A percentile compares a stretch with the other conserved stretches of the same genome.
These are phyloP conservation scores for Gastrophryne carolinensis DNA, from an alignment of 2,797 vertebrate species.

Conservation along the genomic window DNA sequence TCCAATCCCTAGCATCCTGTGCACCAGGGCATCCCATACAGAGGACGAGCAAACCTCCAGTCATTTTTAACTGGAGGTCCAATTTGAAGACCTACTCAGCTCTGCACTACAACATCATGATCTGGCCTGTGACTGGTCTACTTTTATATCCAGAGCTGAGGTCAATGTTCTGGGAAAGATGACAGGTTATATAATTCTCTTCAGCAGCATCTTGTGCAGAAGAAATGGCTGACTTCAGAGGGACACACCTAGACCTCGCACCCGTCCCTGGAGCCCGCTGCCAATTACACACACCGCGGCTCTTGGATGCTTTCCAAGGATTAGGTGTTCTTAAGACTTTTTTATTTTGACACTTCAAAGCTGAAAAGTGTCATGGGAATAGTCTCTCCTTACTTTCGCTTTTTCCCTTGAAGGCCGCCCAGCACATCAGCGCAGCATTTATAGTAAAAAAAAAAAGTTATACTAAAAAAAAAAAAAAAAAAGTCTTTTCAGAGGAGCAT, in stretches of 20 bases:
- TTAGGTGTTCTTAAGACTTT: slow-evolving; percentile 88
- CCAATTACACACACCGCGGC: slow-evolving; percentile 79
- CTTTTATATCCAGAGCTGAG: neutral
- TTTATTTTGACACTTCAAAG: slow-evolving; percentile 74
- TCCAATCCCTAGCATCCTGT: too few species aligned
- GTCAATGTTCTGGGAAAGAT: neutral
- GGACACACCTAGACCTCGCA: slow-evolving; percentile 87
- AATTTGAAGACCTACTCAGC: too few species aligned
- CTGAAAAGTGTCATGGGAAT: slow-evolving; percentile 77
- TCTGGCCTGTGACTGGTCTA: neutral
- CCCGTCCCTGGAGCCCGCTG: slow-evolving; percentile 81
- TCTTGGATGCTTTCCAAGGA: slow-evolving; percentile 83
- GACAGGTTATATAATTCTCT: slow-evolving; percentile 77
- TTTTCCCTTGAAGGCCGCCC: slow-evolving; percentile 68
- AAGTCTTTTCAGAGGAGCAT: slow-evolving; percentile 59
- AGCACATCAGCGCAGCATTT: slow-evolving; percentile 74
- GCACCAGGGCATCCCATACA: too few species aligned
- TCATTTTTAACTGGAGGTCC: too few species aligned
- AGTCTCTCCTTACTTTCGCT: slow-evolving; percentile 63
- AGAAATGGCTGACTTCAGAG: slow-evolving; percentile 80
- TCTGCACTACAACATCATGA: neutral
- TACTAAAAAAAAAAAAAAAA: slow-evolving; percentile 39
- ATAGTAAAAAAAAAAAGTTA: slow-evolving; percentile 79
- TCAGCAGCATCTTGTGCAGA: slow-evolving; percentile 78
- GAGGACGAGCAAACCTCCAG: too few species aligned